Evolutionary conservation across 2,113 vertebrate genomes (phyloP).

Genomic region (Pungitius pungitius): DNA sequence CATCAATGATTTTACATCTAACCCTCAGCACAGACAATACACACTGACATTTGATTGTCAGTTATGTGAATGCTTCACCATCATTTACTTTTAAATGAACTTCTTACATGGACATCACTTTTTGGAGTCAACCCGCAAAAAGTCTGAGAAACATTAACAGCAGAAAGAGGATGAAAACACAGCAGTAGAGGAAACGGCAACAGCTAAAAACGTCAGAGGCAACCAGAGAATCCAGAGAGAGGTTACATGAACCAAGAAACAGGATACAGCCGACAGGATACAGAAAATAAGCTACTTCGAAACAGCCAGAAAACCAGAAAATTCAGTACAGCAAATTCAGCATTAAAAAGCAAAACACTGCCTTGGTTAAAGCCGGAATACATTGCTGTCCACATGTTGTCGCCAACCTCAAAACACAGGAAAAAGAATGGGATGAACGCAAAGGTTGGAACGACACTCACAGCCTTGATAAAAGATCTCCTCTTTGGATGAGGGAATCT

Average conservation of each 20-base stretch:
- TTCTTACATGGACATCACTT: not conserved
- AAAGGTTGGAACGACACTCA: not conserved
- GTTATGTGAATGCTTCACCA: not conserved
- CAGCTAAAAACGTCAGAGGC: conserved; percentile 18
- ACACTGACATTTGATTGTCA: not conserved
- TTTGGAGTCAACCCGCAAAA: not conserved
- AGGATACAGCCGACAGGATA: conserved; percentile 14
- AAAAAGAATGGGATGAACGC: not conserved
- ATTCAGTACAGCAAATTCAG: conserved; percentile 25
- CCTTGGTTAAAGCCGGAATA: conserved; percentile 9
- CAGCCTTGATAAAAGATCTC: not conserved
- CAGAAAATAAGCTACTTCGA: conserved; percentile 10
- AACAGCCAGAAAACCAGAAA: conserved; percentile 39
- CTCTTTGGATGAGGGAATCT: not conserved
- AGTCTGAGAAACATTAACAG: conserved; percentile 22
- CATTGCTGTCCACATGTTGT: not conserved
- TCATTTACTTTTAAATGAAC: not conserved
- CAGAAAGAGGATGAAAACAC: conserved; percentile 28
- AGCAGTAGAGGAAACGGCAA: conserved; percentile 21
- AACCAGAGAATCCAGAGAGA: conserved; percentile 14
- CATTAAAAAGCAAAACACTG: conserved; percentile 5
- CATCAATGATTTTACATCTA: not conserved
- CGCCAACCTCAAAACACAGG: conserved; percentile 4
- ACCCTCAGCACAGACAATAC: conserved; percentile 11
- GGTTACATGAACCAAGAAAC: conserved; percentile 17